Evolutionary conservation across 92 coral and sea anemone genomes (phyloP), one percentile per base, ranked within the genome.

Genomic region (Paragorgia papillata): DNA sequence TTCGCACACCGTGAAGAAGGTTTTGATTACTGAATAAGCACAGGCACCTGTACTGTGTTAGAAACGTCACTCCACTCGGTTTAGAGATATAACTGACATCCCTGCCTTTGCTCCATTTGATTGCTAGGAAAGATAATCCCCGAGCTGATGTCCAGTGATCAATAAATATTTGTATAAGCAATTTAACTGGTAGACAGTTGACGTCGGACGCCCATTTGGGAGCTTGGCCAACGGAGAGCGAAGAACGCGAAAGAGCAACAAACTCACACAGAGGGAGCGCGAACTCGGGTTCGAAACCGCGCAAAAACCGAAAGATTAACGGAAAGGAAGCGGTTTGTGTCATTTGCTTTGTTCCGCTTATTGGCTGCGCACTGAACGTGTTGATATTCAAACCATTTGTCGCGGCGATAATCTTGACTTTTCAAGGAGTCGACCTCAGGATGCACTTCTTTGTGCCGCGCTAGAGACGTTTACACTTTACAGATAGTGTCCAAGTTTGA

Each of bases 141-240:
- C 14, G 53, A 9, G n/a, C 2, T 15, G 37, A 67, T 54, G 51
- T 40, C 20, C n/a, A 41, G 21, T 9, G 35, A 28, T 67, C 31
- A n/a, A 33, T 67, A 24, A 67, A 67, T 67, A 67, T 67, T 67
- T 67, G 32, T 27, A 25, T 39, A 67, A 67, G 57, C 34, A 41
- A 46, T 67, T 67, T 67, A 32, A 15, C 35, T 30, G n/a, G n/a
- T 28, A 67, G 74, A 67, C 74, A 24, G 22, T 37, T 24, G 39
- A 60, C 31, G 33, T 27, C 44, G 22, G 20, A 25, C 9, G 33
- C 32, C 21, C 37, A 20, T 9, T 54, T 21, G n/a, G 24, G 57
- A 26, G 17, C 48, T 6, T 24, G 14, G 22, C 31, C 5, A 31
- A 43, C 48, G 37, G 20, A 22, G 74, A 17, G 27, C 69, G 69